A percentile compares a stretch with the other conserved stretches of the same genome.
These are phyloP conservation scores for Sus scrofa DNA, from an alignment of 2,113 vertebrate species.

Conservation along the genomic window DNA sequence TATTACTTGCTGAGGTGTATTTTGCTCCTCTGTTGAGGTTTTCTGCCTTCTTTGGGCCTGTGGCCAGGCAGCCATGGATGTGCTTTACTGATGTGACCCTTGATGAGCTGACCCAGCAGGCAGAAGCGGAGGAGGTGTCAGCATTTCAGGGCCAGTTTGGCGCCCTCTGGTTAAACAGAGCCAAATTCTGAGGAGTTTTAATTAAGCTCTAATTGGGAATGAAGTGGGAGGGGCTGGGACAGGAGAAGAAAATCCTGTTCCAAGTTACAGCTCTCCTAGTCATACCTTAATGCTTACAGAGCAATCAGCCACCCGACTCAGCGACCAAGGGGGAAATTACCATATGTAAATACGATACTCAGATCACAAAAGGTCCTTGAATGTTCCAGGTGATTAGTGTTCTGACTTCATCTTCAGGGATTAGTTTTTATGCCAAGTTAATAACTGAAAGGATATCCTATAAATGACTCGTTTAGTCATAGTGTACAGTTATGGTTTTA, in stretches of 20 bases:
- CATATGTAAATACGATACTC: constrained; percentile 71
- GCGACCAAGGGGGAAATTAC: constrained; percentile 68
- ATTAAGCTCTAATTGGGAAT: constrained; percentile 69
- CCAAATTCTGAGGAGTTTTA: constrained; percentile 56
- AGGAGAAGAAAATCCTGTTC: background rate
- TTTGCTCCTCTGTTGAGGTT: background rate
- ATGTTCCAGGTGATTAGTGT: constrained; percentile 71
- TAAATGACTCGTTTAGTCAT: constrained; percentile 64
- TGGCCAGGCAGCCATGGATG: background rate
- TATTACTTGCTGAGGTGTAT: background rate
- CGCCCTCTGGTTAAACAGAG: constrained; percentile 49
- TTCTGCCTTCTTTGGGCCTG: background rate
- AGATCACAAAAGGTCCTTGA: constrained; percentile 72
- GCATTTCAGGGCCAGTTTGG: constrained; percentile 28
- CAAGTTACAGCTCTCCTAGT: background rate
- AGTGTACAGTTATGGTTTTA: constrained; percentile 58
- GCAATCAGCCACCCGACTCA: constrained; percentile 7
- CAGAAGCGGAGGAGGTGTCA: background rate
- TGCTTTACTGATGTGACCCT: background rate
- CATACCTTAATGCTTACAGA: constrained; percentile 50
- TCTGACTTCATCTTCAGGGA: constrained; percentile 74
- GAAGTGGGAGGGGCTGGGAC: background rate
- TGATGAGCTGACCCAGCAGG: constrained; percentile 58
- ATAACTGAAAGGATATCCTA: constrained; percentile 66
- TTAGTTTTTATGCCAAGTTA: constrained; percentile 76